Evolutionary conservation across 2,888 invertebrate genomes (phyloP).

Genomic region (Siphlonurus alternatus): DNA sequence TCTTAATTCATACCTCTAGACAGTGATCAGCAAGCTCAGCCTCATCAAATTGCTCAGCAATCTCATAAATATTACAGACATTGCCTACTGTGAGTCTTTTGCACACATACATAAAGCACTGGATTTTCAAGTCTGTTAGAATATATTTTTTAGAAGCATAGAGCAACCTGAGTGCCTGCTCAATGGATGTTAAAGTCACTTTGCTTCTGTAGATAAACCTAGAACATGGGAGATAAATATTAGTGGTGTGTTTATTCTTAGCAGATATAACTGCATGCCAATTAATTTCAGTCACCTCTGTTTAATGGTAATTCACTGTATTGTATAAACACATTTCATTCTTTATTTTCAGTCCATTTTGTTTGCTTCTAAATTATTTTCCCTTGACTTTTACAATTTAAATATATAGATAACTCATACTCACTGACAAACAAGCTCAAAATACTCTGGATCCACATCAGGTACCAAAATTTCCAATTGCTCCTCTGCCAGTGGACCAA

Average conservation of each 20-base stretch:
- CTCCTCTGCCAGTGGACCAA: background rate
- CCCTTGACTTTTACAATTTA: background rate
- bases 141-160: background rate
- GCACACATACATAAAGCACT: background rate
- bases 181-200: background rate
- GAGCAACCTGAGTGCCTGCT: background rate
- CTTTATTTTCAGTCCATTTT: too few species aligned
- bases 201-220: background rate
- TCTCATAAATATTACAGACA: background rate
- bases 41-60: background rate
- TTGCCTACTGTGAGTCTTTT: background rate
- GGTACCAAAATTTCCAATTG: background rate
- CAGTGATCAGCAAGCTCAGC: background rate
- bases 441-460: background rate
- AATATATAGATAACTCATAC: background rate
- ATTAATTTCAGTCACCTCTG: too few species aligned
- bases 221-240: too few species aligned
- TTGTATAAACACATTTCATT: too few species aligned
- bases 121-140: background rate
- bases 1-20: background rate
- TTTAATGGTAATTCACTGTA: too few species aligned
- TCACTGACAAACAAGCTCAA: background rate
- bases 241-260: too few species aligned
- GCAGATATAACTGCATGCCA: too few species aligned
- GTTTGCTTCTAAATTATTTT: too few species aligned